Percentiles rank a stretch among this genome's conserved stretches.
These are phyloP conservation scores for Dasypogon diadema DNA, from an alignment of 2,888 invertebrate genomes.

Conservation along the genomic window DNA sequence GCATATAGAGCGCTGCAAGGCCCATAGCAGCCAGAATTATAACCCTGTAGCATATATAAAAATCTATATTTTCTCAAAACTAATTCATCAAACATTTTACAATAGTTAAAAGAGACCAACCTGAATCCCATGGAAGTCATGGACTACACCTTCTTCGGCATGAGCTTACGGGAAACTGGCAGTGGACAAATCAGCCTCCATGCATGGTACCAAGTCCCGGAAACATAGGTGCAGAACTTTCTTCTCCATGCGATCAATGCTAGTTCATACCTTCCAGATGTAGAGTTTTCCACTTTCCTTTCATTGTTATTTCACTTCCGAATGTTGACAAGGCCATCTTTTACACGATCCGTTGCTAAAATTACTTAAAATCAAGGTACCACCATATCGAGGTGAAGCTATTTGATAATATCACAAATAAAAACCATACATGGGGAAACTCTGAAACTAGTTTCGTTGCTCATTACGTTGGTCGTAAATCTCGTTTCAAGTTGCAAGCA, in stretches of 20 bases:
- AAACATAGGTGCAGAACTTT: constrained; percentile 24
- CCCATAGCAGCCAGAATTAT: constrained; percentile 67
- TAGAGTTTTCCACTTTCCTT: neutral
- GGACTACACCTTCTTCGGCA: neutral
- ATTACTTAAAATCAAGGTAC: neutral
- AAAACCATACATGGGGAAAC: neutral
- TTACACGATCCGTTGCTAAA: neutral
- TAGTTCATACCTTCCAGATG: neutral
- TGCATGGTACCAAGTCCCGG: constrained; percentile 3
- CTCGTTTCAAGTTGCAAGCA: no score
- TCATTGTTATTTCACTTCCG: no score
- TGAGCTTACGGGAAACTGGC: neutral
- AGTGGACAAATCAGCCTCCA: neutral
- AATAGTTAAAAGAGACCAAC: neutral
- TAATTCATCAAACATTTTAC: no score
- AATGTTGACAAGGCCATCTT: neutral
- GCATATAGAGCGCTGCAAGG: constrained; percentile 69
- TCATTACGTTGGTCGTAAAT: neutral
- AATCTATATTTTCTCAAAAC: no score
- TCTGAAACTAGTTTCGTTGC: neutral
- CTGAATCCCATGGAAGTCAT: constrained; percentile 19
- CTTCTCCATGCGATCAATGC: constrained; percentile 24
- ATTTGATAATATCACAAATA: neutral
- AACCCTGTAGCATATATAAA: constrained; percentile 61
- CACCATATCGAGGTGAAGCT: neutral